A percentile compares a stretch with the other conserved stretches of the same genome.
Evolutionary conservation across 2,113 vertebrate species (phyloP).

Genomic region (human (Homo sapiens)): GRCh38 chr7:11277501-11278000

Average conservation of each 20-base stretch:
- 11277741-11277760: background rate
- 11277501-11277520: background rate
- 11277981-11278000: background rate
- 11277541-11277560: background rate
- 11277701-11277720: background rate
- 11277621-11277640: constrained; percentile 11
- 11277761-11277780: background rate
- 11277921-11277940: background rate
- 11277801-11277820: background rate
- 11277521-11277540: background rate
- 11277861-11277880: background rate
- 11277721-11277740: background rate
- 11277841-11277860: background rate
- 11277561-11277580: background rate
- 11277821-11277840: background rate
- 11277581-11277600: constrained; percentile 18
- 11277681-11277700: background rate
- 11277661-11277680: background rate
- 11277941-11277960: background rate
- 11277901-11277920: background rate
- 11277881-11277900: background rate
- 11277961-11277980: background rate
- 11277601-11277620: background rate
- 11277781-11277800: background rate
- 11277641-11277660: background rate